phyloP scores from a whole-genome alignment of 2,797 vertebrate species.

The Sylvia borin region DNA sequence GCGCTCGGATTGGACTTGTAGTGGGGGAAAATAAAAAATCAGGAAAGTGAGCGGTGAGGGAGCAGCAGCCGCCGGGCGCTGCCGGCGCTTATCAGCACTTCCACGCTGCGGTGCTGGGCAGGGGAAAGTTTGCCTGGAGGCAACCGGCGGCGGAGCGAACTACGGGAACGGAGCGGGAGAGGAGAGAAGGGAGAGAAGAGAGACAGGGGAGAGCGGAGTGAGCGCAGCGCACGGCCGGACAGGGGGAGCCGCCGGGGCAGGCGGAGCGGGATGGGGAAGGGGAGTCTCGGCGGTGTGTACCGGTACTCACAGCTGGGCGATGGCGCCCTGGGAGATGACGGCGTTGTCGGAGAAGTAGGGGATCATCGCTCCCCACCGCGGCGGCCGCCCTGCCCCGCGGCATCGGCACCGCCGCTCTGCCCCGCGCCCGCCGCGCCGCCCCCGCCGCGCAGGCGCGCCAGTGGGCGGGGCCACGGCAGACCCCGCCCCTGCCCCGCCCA shows the following conservation, averaged over 20 bases:
- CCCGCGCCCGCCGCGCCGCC: neutral
- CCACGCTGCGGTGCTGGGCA: neutral
- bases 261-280: neutral
- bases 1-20: neutral
- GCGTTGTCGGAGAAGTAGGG: constrained; percentile 90
- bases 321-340: constrained; percentile 88
- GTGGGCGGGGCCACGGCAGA: rapidly evolving
- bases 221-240: neutral
- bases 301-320: constrained; percentile 92
- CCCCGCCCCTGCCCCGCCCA: neutral
- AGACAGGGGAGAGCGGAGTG: neutral
- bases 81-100: neutral
- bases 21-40: neutral
- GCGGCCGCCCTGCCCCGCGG: constrained; percentile 15
- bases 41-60: neutral
- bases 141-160: neutral
- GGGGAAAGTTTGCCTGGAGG: neutral
- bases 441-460: neutral
- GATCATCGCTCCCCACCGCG: constrained; percentile 79
- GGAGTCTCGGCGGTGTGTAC: neutral
- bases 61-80: neutral
- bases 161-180: neutral
- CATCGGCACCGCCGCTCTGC: neutral
- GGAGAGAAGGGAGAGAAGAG: too few species aligned
- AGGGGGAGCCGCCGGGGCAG: neutral